Evolutionary conservation across 2,113 vertebrate species (phyloP), one percentile per base, ranked within the genome.

Genomic region (Eolophus roseicapilla): DNA sequence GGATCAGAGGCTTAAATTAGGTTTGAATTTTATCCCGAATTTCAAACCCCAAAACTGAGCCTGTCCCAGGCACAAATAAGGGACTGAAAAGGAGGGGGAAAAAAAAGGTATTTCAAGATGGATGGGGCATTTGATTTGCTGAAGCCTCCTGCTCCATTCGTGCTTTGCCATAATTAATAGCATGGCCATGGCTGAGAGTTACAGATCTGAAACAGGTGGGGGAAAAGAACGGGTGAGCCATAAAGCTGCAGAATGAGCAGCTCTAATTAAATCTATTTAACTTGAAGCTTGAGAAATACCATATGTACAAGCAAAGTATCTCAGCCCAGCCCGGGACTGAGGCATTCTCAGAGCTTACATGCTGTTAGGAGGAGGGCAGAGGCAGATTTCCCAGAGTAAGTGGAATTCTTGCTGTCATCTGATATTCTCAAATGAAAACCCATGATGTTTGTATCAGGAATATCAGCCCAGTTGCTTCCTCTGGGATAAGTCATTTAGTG

Each of bases 151-250:
- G 88, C 8, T 76, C 37, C 82, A 67, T 92, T 92, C 92, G 74
- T 87, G 88, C 89, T 50, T 74, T 21, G 90, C 90, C 75, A 43
- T 90, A 93, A 95, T 95, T 90, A 96, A 97, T 86, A 78, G 89
- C 85, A 37, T n/a, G 50, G 92, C 92, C 85, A 37, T n/a, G 50
- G 92, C 92, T 94, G 63, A 62, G 91, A 94, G 88, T 88, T 91
- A 91, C 92, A 97, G 96, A 93, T 93, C 95, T 96, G 96, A 97
- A 97, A 93, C 91, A 94, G 93, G 92, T 96, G 93, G 89, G 74
- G 79, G 91, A 74, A 87, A 87, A 75, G 57, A 92, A 43, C 3
- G 77, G 93, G 74, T n/a, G 73, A 92, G 86, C 90, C 88, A 88
- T 89, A 95, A 96, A 97, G 93, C 91, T 93, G 92, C 84, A 93